phyloP scores from a whole-genome alignment of 2,888 invertebrate genomes.

The Drosophila trichaetosa region DNA sequence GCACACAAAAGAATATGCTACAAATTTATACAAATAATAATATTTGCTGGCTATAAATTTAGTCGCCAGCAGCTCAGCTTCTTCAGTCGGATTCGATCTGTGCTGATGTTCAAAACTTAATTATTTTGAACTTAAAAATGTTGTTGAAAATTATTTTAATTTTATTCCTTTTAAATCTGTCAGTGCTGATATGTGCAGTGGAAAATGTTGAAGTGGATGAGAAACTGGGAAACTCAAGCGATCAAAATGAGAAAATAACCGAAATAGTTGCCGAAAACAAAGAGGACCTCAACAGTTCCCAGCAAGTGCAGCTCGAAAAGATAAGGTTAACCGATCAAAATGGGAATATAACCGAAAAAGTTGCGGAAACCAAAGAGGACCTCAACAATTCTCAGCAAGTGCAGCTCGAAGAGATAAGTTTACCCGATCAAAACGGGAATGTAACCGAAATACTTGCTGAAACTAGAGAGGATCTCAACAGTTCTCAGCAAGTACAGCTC shows the following conservation, averaged over 20 bases:
- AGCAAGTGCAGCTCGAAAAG: too few species aligned
- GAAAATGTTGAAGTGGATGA: not conserved
- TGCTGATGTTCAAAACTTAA: not conserved
- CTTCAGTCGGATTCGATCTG: slow-evolving; percentile 13
- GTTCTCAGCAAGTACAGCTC: too few species aligned
- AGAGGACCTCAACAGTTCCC: too few species aligned
- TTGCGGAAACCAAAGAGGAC: not conserved
- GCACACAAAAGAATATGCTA: not conserved
- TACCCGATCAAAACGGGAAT: too few species aligned
- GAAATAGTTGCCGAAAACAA: too few species aligned
- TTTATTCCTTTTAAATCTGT: not conserved
- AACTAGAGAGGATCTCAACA: too few species aligned
- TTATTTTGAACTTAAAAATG: not conserved
- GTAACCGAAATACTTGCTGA: too few species aligned
- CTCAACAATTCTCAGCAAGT: not conserved
- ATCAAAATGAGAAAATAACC: too few species aligned
- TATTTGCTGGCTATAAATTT: slow-evolving; percentile 7
- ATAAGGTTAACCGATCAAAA: too few species aligned
- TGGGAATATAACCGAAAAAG: not conserved
- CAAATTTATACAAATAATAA: not conserved
- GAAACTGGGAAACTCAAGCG: not conserved
- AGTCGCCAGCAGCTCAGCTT: not conserved
- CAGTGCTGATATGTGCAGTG: not conserved
- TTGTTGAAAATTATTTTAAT: not conserved
- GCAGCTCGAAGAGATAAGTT: not conserved